These are phyloP conservation scores for Gymnogyps californianus DNA, from an alignment of 2,113 vertebrate genomes.

Conservation along the genomic window DNA sequence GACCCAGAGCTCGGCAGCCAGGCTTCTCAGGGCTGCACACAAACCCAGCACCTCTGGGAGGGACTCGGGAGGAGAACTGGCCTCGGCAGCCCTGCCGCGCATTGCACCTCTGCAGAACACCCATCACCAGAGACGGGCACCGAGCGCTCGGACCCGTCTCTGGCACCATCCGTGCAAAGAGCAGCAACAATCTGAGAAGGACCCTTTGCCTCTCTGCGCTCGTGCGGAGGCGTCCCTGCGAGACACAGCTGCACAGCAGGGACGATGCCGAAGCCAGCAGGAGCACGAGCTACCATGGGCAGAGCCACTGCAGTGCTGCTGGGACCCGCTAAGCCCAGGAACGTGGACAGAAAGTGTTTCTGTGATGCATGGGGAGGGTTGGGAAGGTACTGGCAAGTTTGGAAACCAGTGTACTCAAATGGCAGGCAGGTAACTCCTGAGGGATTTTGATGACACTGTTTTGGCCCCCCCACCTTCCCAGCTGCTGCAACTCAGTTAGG, in stretches of 20 bases:
- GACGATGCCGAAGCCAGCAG: fast-evolving
- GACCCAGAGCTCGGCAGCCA: background rate
- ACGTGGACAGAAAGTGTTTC: fast-evolving
- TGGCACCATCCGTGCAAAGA: background rate
- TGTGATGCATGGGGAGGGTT: background rate
- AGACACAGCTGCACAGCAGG: fast-evolving
- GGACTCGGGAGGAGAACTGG: fast-evolving
- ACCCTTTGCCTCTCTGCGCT: no score
- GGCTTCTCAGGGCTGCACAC: background rate
- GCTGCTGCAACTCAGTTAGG: background rate
- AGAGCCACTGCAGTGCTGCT: background rate
- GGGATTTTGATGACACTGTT: background rate
- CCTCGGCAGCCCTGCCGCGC: fast-evolving
- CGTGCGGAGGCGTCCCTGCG: fast-evolving
- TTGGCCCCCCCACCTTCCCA: background rate
- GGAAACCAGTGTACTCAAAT: fast-evolving
- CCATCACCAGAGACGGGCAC: background rate
- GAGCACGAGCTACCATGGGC: fast-evolving
- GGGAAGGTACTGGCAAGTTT: background rate
- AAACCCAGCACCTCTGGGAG: background rate
- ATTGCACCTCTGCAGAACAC: background rate
- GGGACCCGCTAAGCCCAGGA: fast-evolving
- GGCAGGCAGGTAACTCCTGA: fast-evolving
- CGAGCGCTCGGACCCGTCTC: fast-evolving
- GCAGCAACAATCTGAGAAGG: fast-evolving